Conservation (phyloP, 2,888 invertebrate genomes). For the Leptinotarsa peninsularis region DNA sequence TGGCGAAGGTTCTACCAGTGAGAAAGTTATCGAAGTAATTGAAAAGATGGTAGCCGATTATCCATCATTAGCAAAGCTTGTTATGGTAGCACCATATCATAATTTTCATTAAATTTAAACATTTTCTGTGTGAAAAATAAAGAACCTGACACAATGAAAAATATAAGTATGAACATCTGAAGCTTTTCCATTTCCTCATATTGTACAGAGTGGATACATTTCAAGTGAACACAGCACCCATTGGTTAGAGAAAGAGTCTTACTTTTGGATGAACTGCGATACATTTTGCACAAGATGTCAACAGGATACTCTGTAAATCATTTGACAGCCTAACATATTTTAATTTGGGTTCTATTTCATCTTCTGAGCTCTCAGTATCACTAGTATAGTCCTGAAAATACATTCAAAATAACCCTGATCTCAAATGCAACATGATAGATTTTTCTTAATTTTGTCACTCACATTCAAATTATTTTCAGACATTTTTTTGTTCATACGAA, state of each 20-base stretch:
- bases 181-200: no score
- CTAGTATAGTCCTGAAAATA: conserved; percentile 58
- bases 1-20: no score
- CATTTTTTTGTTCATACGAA: conserved; percentile 42
- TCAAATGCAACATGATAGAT: neutral
- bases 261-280: conserved; percentile 94
- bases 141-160: no score
- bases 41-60: no score
- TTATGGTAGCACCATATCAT: no score
- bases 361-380: conserved; percentile 64
- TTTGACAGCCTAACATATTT: conserved; percentile 92
- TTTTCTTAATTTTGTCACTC: conserved; percentile 22
- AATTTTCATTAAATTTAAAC: no score
- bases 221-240: no score
- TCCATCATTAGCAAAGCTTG: no score
- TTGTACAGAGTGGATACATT: no score
- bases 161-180: no score
- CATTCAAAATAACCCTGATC: neutral
- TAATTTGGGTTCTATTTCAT: conserved; percentile 86
- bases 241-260: neutral
- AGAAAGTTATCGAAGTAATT: no score
- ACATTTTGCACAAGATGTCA: conserved; percentile 90
- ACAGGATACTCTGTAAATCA: conserved; percentile 86
- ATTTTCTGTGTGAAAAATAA: no score
- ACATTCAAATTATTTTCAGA: conserved; percentile 49